Conservation (phyloP, 1,140 invertebrate genomes). For the Neotoxoptera formosana region DNA sequence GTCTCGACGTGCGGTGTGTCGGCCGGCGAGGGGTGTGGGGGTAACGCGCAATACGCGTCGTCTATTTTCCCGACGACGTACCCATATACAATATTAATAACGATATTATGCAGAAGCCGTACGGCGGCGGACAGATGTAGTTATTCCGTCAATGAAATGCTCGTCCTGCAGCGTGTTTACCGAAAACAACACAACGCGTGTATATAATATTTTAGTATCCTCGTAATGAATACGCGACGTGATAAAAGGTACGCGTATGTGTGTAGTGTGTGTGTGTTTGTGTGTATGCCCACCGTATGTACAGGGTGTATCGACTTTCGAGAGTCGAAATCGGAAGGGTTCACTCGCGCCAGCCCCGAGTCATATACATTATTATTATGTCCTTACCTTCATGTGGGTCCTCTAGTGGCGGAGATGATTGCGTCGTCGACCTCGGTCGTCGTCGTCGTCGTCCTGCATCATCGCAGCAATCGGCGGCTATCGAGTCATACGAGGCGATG, state of each 20-base stretch:
- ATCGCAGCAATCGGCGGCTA: neutral
- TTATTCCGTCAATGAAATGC: neutral
- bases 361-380: neutral
- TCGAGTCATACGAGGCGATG: neutral
- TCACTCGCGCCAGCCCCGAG: neutral
- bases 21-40: too few relatives aligned
- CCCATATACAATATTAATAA: neutral
- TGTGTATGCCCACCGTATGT: neutral
- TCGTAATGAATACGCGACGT: neutral
- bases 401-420: neutral
- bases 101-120: neutral
- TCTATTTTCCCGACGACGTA: neutral
- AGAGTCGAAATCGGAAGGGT: neutral
- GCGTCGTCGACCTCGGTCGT: neutral
- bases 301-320: neutral
- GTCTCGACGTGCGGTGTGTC: neutral
- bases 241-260: neutral
- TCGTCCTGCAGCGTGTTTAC: neutral
- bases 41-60: neutral
- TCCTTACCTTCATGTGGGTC: conserved; percentile 12
- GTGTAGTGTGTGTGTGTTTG: too few relatives aligned
- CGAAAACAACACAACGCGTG: neutral
- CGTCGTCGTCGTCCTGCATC: neutral
- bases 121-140: neutral
- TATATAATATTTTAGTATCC: neutral